Percentiles rank a stretch among this genome's conserved stretches.
Conservation (phyloP, 53 echinoderm and acorn worm genomes). For the Arbacia lixula region DNA sequence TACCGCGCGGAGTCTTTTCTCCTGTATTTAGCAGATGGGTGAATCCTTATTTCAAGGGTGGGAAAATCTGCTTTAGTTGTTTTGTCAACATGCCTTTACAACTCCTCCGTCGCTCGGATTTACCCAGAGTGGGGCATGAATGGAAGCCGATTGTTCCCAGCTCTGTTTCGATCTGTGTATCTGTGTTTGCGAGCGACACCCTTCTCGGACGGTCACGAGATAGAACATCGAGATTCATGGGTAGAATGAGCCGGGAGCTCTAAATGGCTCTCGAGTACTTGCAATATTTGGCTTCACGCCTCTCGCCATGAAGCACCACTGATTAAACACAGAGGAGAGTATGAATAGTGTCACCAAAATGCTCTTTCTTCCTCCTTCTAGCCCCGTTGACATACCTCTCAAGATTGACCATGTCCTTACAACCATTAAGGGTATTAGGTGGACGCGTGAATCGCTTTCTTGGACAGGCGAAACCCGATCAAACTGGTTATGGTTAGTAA, state of each 20-base stretch:
- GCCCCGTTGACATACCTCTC: no score
- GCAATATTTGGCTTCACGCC: constrained; percentile 21
- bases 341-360: no score
- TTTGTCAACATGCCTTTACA: constrained; percentile 41
- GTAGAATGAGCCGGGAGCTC: constrained; percentile 18
- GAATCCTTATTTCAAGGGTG: constrained; percentile 11
- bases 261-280: constrained; percentile 36
- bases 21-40: constrained; percentile 5
- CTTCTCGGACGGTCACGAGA: background rate
- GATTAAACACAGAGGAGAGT: no score
- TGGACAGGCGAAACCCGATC: no score
- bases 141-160: constrained; percentile 11
- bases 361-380: no score
- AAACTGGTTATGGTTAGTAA: no score
- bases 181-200: constrained; percentile 13
- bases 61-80: constrained; percentile 38
- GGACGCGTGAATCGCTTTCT: no score
- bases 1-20: background rate
- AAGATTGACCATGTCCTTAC: no score
- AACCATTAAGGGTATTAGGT: no score
- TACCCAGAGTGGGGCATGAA: background rate
- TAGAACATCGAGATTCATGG: constrained; percentile 18
- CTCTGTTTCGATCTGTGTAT: background rate
- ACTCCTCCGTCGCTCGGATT: background rate
- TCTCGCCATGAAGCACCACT: constrained; percentile 5